Conservation (phyloP, 2,113 vertebrate genomes). For the Datnioides undecimradiatus region DNA sequence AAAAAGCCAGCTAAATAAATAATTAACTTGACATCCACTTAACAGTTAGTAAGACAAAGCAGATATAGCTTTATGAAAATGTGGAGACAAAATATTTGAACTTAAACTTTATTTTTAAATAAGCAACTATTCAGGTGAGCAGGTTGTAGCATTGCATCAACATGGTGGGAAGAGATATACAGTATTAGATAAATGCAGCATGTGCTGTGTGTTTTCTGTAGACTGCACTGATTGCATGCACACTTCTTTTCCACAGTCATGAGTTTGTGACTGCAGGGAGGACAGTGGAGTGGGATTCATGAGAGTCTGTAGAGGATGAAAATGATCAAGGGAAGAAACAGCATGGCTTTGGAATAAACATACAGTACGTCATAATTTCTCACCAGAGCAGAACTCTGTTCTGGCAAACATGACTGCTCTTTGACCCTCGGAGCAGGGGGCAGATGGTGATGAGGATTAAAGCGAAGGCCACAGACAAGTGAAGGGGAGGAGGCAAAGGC, state of each 20-base stretch:
- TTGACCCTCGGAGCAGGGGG: slow-evolving; percentile 67
- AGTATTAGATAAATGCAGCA: neutral
- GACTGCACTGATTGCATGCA: neutral
- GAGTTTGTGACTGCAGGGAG: slow-evolving; percentile 30
- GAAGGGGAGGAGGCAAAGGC: neutral
- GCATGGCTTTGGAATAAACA: slow-evolving; percentile 18
- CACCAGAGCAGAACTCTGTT: slow-evolving; percentile 51
- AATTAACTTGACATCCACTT: neutral
- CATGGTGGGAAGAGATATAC: slow-evolving; percentile 7
- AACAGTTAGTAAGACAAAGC: neutral
- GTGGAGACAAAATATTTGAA: neutral
- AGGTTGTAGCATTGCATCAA: slow-evolving; percentile 10
- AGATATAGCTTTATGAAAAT: neutral
- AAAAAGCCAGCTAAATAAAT: neutral
- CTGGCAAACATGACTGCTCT: slow-evolving; percentile 68
- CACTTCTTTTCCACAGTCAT: slow-evolving; percentile 49
- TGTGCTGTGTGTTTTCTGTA: slow-evolving; percentile 14
- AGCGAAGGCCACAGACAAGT: slow-evolving; percentile 22
- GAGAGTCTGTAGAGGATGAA: neutral
- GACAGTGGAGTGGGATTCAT: neutral
- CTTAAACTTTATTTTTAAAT: neutral
- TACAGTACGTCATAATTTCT: slow-evolving; percentile 38
- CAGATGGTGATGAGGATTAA: slow-evolving; percentile 76
- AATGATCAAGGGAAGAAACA: neutral
- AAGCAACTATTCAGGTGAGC: neutral